Evolutionary conservation across 2,797 vertebrate species (phyloP).

Genomic region (Urophycis tenuis): DNA sequence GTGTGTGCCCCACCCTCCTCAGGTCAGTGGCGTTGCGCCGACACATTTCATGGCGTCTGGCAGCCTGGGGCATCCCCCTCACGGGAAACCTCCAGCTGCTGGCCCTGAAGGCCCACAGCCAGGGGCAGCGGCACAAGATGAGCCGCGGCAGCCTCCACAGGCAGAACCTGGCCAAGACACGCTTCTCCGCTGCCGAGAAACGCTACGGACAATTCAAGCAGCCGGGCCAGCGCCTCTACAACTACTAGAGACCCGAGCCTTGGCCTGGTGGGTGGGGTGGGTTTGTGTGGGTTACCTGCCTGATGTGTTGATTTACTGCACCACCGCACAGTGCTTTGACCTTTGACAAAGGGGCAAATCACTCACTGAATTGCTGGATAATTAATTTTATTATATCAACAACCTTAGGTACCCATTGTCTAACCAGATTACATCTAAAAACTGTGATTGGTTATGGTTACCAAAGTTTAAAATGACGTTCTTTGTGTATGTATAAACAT

Average conservation of each 20-base stretch:
- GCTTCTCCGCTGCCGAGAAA: slow-evolving; percentile 50
- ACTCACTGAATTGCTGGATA: background rate
- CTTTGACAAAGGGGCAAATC: background rate
- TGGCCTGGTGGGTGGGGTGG: background rate
- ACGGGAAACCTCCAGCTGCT: slow-evolving; percentile 44
- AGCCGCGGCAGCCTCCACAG: slow-evolving; percentile 61
- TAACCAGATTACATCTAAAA: background rate
- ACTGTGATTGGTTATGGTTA: background rate
- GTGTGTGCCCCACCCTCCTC: slow-evolving; percentile 18
- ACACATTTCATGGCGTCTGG: slow-evolving; percentile 62
- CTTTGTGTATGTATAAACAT: background rate
- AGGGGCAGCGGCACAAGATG: slow-evolving; percentile 58
- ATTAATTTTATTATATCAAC: background rate
- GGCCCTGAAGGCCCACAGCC: slow-evolving; percentile 43
- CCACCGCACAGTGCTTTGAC: slow-evolving; percentile 14
- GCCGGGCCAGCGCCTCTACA: slow-evolving; percentile 66
- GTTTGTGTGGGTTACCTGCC: background rate
- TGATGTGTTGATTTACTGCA: background rate
- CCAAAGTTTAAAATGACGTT: background rate
- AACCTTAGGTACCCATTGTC: background rate
- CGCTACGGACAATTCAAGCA: slow-evolving; percentile 66
- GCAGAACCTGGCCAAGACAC: slow-evolving; percentile 63
- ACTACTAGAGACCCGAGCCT: slow-evolving; percentile 53
- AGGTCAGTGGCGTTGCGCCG: slow-evolving; percentile 58
- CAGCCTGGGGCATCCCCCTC: slow-evolving; percentile 59